Evolutionary conservation across 2,113 vertebrate genomes (phyloP), one percentile per base, ranked within the genome.

Genomic region (Mungos mungo): DNA sequence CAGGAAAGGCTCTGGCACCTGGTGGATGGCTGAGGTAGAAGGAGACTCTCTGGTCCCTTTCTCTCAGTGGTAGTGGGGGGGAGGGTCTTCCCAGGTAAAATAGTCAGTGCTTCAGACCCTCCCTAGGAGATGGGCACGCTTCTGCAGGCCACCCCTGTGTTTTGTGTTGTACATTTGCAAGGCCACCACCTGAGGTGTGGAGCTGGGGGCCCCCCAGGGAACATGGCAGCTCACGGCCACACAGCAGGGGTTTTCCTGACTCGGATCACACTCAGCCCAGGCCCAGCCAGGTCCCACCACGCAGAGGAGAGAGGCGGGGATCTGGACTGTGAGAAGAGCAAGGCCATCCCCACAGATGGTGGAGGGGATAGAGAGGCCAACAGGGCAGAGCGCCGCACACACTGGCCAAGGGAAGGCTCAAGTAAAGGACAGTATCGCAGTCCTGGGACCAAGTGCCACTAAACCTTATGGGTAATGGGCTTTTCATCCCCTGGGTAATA

Each of bases 391-490:
- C 0, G 16, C 85, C 18, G 0, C 41, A 8, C 0, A 0, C 33
- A 92, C 57, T 38, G 54, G 65, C 80, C 80, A 69, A 97, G 88
- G 95, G 93, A 96, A 77, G 79, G 52, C 92, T 35, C 38, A n/a
- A 45, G 76, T 60, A 96, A 91, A 97, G 97, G 96, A 95, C 95
- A 85, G 16, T 81, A 57, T 71, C 0, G 2, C 74, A 86, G 93
- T 92, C 66, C 65, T 57, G 88, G 90, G 85, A 60, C 92, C 94
- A 65, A 95, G 94, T 79, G 79, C 81, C 94, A 95, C 97, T 98
- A 96, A 98, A 97, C 97, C 97, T 98, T 97, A 90, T 90, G 94
- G 96, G 96, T 97, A 96, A 97, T 98, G 95, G 84, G 93, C 97
- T 97, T 98, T 92, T 72, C 82, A 89, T 95, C 96, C 93, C 89